These are phyloP conservation scores for Lordiphosa collinella DNA, from an alignment of 1,140 invertebrate genomes.

Conservation along the genomic window DNA sequence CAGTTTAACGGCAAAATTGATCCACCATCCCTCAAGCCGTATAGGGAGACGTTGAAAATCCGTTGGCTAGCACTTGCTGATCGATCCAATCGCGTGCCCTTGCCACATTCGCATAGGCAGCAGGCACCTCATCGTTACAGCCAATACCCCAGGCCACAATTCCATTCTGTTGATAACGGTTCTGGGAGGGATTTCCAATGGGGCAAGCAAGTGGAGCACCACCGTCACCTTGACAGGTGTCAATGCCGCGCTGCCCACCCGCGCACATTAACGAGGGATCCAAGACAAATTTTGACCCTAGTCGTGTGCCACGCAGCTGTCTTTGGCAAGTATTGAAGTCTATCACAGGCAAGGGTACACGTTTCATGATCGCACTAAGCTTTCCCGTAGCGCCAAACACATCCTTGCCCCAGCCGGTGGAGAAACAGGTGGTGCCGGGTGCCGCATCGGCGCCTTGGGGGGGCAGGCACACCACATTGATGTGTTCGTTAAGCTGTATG, in stretches of 20 bases:
- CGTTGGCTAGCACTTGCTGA: constrained; percentile 80
- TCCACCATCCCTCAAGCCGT: constrained; percentile 26
- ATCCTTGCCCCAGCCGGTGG: constrained; percentile 92
- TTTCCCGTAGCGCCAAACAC: constrained; percentile 85
- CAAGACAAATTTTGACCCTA: constrained; percentile 80
- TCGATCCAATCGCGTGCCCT: constrained; percentile 88
- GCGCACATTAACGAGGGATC: constrained; percentile 82
- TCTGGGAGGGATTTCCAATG: constrained; percentile 78
- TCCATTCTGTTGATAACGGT: constrained; percentile 83
- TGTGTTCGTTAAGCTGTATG: constrained; percentile 82
- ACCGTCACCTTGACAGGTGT: constrained; percentile 88
- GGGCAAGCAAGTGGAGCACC: constrained; percentile 87
- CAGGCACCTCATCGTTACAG: constrained; percentile 84
- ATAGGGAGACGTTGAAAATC: constrained; percentile 80
- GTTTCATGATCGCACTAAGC: constrained; percentile 86
- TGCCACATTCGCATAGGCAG: constrained; percentile 89
- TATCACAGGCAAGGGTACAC: constrained; percentile 82
- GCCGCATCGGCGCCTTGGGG: constrained; percentile 70
- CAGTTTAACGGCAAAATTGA: neutral
- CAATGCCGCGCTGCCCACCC: constrained; percentile 86
- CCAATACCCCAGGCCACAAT: constrained; percentile 87
- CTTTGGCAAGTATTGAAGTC: constrained; percentile 79
- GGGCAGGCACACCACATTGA: constrained; percentile 84
- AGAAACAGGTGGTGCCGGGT: constrained; percentile 84
- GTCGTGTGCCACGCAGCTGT: constrained; percentile 80